Base-by-base conservation (phyloP, 2,797 vertebrate species). In the Enteromius treurensis region DNA sequence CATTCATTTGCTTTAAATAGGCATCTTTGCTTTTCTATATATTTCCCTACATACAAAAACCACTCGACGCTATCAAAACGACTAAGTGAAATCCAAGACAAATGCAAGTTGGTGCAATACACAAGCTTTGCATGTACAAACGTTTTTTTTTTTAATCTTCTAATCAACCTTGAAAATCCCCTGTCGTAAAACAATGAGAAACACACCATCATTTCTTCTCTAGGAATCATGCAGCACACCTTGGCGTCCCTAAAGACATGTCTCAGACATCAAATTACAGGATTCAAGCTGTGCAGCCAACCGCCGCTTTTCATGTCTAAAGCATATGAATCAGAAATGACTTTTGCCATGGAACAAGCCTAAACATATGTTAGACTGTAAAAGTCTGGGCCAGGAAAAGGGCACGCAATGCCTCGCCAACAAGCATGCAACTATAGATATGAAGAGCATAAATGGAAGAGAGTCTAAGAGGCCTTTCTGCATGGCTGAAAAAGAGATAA, bases 261-360 rank as follows among this genome's bases (percentile, higher is more conserved):
- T 84, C 82, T 82, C 65, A 60, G 75, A 88, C 77, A 37, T 73
- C 82, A 84, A 88, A 86, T 88, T 88, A 82, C 65, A 86, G 82
- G 87, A 86, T 77, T 53, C 3, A 53, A 51, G 82, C 75, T 14
- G 60, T 45, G 42, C 84, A 83, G 67, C 77, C 86, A 67, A 85
- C 78, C 74, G 49, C 34, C 55, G 42, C 23, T 78, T 85, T 81
- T 87, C 71, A 42, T 88, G 79, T 84, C 85, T 86, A 67, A 70
- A 77, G 65, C 34, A 70, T 68, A 53, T 82, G 77, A 80, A 88
- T 86, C 82, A 86, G 83, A 76, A 68, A 80, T 82, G 6, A 64
- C 62, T 81, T 81, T 58, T 77, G 64, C 76, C 77, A 73, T 14
- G 4, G 34, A 86, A 88, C 87, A 86, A 86, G 82, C 79, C 70